Conservation (phyloP, 2,113 vertebrate species). For the Hepsetus odoe region DNA sequence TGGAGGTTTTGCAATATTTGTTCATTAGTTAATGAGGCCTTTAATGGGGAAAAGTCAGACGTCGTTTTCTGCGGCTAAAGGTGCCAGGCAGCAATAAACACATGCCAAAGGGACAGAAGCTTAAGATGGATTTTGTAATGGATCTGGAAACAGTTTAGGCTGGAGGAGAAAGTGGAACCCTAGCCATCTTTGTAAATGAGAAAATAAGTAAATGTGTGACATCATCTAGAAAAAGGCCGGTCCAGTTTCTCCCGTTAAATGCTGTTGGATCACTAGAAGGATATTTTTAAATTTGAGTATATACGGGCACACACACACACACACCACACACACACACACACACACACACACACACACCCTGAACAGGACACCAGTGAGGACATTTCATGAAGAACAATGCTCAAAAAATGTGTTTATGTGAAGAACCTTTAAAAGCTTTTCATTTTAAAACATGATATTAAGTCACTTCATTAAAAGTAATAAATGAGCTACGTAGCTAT, state of each 20-base stretch:
- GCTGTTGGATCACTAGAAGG: too few relatives aligned
- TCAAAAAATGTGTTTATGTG: too few relatives aligned
- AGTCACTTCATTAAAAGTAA: too few relatives aligned
- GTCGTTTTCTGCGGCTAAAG: neutral
- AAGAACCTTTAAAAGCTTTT: too few relatives aligned
- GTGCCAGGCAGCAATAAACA: neutral
- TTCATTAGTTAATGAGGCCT: neutral
- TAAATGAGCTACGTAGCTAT: too few relatives aligned
- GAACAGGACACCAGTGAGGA: too few relatives aligned
- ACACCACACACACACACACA: neutral
- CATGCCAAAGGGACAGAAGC: neutral
- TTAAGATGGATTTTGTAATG: neutral
- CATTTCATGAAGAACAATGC: too few relatives aligned
- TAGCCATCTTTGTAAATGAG: constrained; percentile 6
- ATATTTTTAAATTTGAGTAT: neutral
- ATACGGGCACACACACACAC: too few relatives aligned
- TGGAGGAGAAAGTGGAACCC: neutral
- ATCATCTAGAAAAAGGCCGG: neutral
- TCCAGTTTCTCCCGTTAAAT: neutral
- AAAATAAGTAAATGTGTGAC: constrained; percentile 16
- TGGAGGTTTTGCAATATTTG: neutral
- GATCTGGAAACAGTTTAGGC: neutral
- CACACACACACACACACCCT: neutral
- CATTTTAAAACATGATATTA: too few relatives aligned
- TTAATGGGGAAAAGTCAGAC: neutral